phyloP scores from a whole-genome alignment of 2,113 vertebrate genomes.

The Ophiodon elongatus region DNA sequence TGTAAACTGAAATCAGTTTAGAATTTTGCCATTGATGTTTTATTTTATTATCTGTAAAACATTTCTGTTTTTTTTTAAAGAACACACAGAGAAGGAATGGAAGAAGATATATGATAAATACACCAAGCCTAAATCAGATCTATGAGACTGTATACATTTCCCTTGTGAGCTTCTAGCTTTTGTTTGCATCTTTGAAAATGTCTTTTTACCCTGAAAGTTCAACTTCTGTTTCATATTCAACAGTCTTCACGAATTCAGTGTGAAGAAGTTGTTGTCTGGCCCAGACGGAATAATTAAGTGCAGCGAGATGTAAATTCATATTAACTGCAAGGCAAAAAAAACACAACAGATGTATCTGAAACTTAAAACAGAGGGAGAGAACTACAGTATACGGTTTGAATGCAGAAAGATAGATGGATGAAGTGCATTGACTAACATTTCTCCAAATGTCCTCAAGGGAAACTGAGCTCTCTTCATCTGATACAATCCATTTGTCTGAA shows the following conservation, averaged over 20 bases:
- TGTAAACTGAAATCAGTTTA: constrained; percentile 12
- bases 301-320: constrained; percentile 23
- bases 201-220: constrained; percentile 3
- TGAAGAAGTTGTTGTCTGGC: constrained; percentile 7
- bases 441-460: constrained; percentile 30
- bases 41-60: neutral
- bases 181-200: constrained; percentile 36
- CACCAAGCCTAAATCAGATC: neutral
- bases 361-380: constrained; percentile 11
- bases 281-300: constrained; percentile 26
- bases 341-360: constrained; percentile 6
- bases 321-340: constrained; percentile 3
- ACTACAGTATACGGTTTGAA: neutral
- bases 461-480: constrained; percentile 5
- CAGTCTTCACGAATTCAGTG: neutral
- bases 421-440: constrained; percentile 9
- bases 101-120: constrained; percentile 26
- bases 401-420: neutral
- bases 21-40: neutral
- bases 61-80: neutral
- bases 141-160: neutral
- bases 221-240: constrained; percentile 3
- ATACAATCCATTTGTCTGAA: constrained; percentile 34
- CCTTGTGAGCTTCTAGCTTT: constrained; percentile 17
- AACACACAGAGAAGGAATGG: neutral